Percentiles rank a stretch among this genome's conserved stretches.
These are phyloP conservation scores for Drosophila neonasuta DNA, from an alignment of 2,888 invertebrate species.

Conservation along the genomic window DNA sequence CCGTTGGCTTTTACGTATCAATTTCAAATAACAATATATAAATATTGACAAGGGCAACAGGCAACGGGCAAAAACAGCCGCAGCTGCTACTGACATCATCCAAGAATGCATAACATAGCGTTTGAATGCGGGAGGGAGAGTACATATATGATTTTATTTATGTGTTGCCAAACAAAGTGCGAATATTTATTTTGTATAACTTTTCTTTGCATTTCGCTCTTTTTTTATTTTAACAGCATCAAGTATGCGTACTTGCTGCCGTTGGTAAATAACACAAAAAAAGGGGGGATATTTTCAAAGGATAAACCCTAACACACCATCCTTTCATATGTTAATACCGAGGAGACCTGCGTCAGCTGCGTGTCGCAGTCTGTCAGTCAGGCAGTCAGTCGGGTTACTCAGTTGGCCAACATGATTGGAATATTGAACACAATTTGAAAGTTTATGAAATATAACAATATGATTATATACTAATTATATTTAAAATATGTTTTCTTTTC, in stretches of 20 bases:
- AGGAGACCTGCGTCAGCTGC: slow-evolving; percentile 39
- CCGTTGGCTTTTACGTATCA: slow-evolving; percentile 56
- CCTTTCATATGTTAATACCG: slow-evolving; percentile 69
- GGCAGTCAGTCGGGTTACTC: slow-evolving; percentile 22
- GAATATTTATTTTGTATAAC: slow-evolving; percentile 61
- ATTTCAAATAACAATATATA: slow-evolving; percentile 65
- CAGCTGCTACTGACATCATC: slow-evolving; percentile 68
- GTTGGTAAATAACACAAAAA: slow-evolving; percentile 48
- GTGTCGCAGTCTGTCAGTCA: slow-evolving; percentile 4
- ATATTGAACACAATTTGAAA: background rate
- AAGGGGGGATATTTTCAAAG: slow-evolving; percentile 38
- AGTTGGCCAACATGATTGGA: slow-evolving; percentile 25
- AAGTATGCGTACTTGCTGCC: slow-evolving; percentile 51
- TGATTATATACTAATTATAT: background rate
- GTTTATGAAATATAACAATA: background rate
- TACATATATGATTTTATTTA: slow-evolving; percentile 30
- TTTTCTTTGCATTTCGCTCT: slow-evolving; percentile 10
- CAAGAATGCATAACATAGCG: slow-evolving; percentile 38
- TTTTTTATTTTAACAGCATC: slow-evolving; percentile 18
- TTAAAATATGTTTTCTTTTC: background rate
- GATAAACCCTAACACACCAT: slow-evolving; percentile 34
- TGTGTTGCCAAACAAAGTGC: slow-evolving; percentile 49
- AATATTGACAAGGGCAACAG: slow-evolving; percentile 71
- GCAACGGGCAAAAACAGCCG: slow-evolving; percentile 33
- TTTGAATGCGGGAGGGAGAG: background rate